These are phyloP conservation scores for Anniella stebbinsi DNA, from an alignment of 2,797 vertebrate genomes.

Conservation along the genomic window DNA sequence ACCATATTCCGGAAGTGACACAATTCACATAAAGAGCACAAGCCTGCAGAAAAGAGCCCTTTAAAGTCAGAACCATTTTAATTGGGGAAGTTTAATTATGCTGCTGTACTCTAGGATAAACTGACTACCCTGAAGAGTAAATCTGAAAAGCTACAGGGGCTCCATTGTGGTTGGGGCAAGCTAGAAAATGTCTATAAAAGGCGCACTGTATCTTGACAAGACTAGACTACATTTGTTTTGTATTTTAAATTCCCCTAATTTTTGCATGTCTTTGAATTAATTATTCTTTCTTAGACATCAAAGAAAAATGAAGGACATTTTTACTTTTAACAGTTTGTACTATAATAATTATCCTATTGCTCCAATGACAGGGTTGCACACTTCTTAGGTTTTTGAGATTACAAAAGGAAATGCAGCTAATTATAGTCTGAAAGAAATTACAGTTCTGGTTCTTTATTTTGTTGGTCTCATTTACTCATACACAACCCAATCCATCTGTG, in stretches of 20 bases:
- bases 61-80: constrained; percentile 56
- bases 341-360: constrained; percentile 48
- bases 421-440: constrained; percentile 51
- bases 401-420: constrained; percentile 58
- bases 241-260: constrained; percentile 72
- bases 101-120: constrained; percentile 51
- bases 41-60: constrained; percentile 43
- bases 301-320: constrained; percentile 52
- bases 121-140: constrained; percentile 59
- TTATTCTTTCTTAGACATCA: constrained; percentile 63
- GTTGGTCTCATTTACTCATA: constrained; percentile 1
- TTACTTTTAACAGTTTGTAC: constrained; percentile 51
- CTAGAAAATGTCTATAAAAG: constrained; percentile 45
- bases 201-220: constrained; percentile 52
- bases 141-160: constrained; percentile 51
- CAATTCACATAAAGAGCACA: background rate
- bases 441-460: constrained; percentile 25
- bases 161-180: constrained; percentile 45
- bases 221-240: constrained; percentile 60
- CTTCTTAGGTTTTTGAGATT: constrained; percentile 39
- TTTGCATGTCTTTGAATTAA: constrained; percentile 68
- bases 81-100: constrained; percentile 63
- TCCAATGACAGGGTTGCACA: constrained; percentile 46
- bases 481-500: background rate
- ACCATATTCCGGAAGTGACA: constrained; percentile 21